A percentile compares a stretch with the other conserved stretches of the same genome.
Conservation (phyloP, 2,888 invertebrate genomes). For the Orchestes rusci region DNA sequence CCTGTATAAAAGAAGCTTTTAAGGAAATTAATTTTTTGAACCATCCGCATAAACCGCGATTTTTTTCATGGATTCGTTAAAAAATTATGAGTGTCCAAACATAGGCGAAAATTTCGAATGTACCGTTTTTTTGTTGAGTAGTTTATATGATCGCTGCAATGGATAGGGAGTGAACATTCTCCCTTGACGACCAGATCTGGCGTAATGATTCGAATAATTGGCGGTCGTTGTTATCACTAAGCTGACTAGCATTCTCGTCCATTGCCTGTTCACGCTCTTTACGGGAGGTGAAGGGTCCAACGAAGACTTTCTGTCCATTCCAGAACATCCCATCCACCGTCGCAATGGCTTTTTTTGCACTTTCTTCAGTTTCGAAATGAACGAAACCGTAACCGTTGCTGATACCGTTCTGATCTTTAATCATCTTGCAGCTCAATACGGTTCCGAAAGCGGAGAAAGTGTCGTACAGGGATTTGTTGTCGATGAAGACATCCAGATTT, state of each 20-base stretch:
- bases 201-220: no score
- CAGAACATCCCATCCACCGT: slow-evolving; percentile 95
- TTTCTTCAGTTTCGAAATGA: slow-evolving; percentile 98
- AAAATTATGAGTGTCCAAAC: no score
- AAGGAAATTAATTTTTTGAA: no score
- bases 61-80: no score
- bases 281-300: slow-evolving; percentile 96
- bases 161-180: no score
- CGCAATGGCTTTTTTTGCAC: slow-evolving; percentile 94
- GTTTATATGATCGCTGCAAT: no score
- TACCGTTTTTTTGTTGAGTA: no score
- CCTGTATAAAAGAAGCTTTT: no score
- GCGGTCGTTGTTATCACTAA: no score
- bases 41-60: no score
- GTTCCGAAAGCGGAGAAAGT: slow-evolving; percentile 99
- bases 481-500: slow-evolving; percentile 95
- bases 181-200: no score
- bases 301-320: slow-evolving; percentile 96
- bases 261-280: slow-evolving; percentile 97
- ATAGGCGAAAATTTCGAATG: no score
- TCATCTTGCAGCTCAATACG: slow-evolving; percentile 97
- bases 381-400: slow-evolving; percentile 98
- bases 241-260: slow-evolving; percentile 94
- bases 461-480: slow-evolving; percentile 99
- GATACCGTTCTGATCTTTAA: slow-evolving; percentile 88